Evolutionary conservation across 2,797 vertebrate species (phyloP), one percentile per base, ranked within the genome.

Genomic region (Alectoris magna): DNA sequence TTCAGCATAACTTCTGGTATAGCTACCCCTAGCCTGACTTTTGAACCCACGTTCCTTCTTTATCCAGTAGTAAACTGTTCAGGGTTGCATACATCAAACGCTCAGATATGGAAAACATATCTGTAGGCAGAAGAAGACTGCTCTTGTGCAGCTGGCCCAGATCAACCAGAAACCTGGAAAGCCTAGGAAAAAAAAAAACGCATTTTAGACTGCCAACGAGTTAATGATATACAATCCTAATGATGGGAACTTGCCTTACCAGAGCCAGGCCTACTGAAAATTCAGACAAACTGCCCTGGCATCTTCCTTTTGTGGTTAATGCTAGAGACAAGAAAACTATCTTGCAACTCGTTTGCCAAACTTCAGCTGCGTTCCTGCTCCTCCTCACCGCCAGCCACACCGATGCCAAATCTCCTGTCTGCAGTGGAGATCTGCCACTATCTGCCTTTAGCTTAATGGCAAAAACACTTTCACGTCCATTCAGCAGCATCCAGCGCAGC

Each of bases 311-410:
- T 6, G 19, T 31, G 21, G 43, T 62, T 63, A 63, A 55, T 0
- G 3, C 69, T 60, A 39, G 46, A 26, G 72, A 79, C 34, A 69
- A 82, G 67, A 73, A 87, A 81, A 93, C 7, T 6, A 8, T 49
- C 49, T 58, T 60, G 21, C 0, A 0, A 26, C 43, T 73, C 2
- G 0, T 77, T 34, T 34, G 56, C 38, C 66, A 76, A 21, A 31
- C 23, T 60, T 53, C 72, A 91, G 41, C 44, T 49, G 8, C 56
- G 19, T 55, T 41, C 88, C 41, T 58, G 10, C 24, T 34, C n/a
- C 49, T 27, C 67, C 23, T 29, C 0, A 0, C 29, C 1, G 0
- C 49, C 34, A 27, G 9, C 2, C 2, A 0, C 41, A 1, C 0
- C 4, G 75, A 58, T 41, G 79, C 59, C 71, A 87, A 72, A 58